Percentiles rank a stretch among this genome's conserved stretches.
phyloP scores from a whole-genome alignment of 2,113 vertebrate species.

The Zosterops lateralis region DNA sequence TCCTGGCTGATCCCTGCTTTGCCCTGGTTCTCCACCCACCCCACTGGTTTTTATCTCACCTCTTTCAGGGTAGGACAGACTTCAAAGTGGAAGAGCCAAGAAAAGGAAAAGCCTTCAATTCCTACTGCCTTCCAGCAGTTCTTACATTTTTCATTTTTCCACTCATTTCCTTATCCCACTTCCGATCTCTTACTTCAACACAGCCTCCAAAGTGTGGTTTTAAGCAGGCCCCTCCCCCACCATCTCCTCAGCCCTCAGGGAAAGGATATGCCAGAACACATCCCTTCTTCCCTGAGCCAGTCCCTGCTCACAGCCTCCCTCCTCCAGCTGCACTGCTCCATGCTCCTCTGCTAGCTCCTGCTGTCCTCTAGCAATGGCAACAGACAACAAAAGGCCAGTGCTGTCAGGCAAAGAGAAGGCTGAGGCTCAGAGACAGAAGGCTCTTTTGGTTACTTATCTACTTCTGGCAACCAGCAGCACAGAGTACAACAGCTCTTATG shows the following conservation, averaged over 20 bases:
- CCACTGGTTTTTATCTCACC: neutral
- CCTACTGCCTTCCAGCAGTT: neutral
- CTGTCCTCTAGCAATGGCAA: neutral
- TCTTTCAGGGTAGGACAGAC: neutral
- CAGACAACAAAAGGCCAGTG: neutral
- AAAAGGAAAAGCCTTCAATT: neutral
- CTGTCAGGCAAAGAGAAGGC: neutral
- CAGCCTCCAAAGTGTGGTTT: neutral
- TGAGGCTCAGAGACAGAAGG: neutral
- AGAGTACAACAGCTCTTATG: neutral
- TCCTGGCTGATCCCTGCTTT: neutral
- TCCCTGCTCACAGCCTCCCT: neutral
- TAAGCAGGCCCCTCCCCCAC: accelerated
- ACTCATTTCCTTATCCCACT: slow-evolving; percentile 25
- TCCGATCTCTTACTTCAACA: neutral
- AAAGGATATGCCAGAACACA: neutral
- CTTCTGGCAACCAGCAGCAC: neutral
- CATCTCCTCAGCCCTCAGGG: neutral
- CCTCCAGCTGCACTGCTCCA: neutral
- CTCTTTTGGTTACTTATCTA: neutral
- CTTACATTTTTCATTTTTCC: neutral
- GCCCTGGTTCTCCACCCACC: neutral
- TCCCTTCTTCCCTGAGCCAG: neutral
- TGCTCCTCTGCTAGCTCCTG: neutral
- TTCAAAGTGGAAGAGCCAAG: neutral